phyloP scores from a whole-genome alignment of 1,140 invertebrate species.

The Drosophila bipectinata region DNA sequence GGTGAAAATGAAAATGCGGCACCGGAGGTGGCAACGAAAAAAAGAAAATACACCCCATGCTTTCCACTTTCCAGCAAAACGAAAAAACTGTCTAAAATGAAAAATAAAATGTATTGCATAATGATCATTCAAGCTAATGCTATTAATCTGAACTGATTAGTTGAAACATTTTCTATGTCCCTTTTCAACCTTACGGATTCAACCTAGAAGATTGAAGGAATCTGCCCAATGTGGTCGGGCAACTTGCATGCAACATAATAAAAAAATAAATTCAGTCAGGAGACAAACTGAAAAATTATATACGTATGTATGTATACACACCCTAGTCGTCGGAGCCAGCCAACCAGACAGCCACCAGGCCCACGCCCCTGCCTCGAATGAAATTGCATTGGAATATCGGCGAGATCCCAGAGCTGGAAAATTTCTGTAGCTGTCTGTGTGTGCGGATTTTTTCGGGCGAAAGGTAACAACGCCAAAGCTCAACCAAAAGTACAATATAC shows the following conservation, averaged over 20 bases:
- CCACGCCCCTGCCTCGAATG: slow-evolving; percentile 22
- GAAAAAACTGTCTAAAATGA: neutral
- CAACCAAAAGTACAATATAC: slow-evolving; percentile 29
- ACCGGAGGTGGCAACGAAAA: neutral
- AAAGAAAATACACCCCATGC: slow-evolving; percentile 24
- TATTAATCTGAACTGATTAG: slow-evolving; percentile 9
- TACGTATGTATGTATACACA: slow-evolving; percentile 4
- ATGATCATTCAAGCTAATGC: neutral
- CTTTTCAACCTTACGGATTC: too few species aligned
- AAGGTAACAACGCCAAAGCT: slow-evolving; percentile 46
- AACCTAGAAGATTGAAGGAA: slow-evolving; percentile 5
- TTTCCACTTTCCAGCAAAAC: slow-evolving; percentile 40
- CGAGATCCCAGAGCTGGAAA: slow-evolving; percentile 43
- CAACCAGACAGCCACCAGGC: slow-evolving; percentile 9
- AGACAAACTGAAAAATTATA: slow-evolving; percentile 21
- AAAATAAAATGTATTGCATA: neutral
- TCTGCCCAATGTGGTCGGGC: neutral
- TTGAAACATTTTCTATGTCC: too few species aligned
- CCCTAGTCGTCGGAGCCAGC: neutral
- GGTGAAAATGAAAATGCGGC: slow-evolving; percentile 45
- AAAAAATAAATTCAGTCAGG: neutral
- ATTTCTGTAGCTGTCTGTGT: slow-evolving; percentile 31
- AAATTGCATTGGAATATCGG: slow-evolving; percentile 53
- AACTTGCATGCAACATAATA: slow-evolving; percentile 3
- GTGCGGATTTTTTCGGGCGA: slow-evolving; percentile 8